These are phyloP conservation scores for Invenusta paracnida DNA, from an alignment of 2,888 invertebrate genomes.

Conservation along the genomic window DNA sequence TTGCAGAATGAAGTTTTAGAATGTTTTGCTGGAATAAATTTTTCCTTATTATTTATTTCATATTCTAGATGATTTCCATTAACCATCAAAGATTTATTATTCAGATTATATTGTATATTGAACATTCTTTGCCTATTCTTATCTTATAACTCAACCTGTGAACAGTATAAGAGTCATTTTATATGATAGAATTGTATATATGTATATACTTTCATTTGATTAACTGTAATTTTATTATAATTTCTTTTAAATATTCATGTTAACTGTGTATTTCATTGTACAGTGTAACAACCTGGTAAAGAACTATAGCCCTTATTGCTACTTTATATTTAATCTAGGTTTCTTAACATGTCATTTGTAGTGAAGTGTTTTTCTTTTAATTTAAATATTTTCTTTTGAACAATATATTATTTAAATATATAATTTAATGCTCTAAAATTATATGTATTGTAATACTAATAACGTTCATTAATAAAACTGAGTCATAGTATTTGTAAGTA, in stretches of 20 bases:
- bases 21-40: neutral
- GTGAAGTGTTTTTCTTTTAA: neutral
- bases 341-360: neutral
- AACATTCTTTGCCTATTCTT: neutral
- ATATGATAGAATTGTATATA: neutral
- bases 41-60: neutral
- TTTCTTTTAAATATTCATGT: neutral
- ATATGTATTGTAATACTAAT: no score
- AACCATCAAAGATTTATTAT: neutral
- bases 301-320: neutral
- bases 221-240: neutral
- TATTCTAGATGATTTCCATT: neutral
- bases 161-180: neutral
- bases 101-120: neutral
- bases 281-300: neutral
- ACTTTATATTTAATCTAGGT: neutral
- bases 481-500: no score
- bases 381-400: neutral
- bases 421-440: neutral
- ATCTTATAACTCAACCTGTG: neutral
- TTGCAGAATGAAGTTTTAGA: neutral
- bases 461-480: no score
- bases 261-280: neutral
- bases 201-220: neutral
- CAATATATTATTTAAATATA: neutral